Evolutionary conservation across 2,888 invertebrate genomes (phyloP).

Genomic region (Toxonevra muliebris): DNA sequence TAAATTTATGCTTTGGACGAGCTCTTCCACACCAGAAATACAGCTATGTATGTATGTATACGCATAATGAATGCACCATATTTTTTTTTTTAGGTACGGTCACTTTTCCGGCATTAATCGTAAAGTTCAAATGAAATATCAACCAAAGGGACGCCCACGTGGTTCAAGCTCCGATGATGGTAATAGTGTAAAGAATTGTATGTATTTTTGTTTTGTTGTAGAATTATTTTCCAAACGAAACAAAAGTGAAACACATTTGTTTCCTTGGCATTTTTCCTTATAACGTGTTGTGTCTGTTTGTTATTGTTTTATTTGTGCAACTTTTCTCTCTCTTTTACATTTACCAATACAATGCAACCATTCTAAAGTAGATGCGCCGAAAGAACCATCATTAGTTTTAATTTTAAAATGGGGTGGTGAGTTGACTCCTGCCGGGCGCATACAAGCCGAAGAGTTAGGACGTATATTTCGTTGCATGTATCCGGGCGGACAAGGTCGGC

Average conservation of each 20-base stretch:
- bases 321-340: conserved; percentile 4
- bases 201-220: conserved; percentile 37
- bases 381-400: conserved; percentile 93
- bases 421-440: conserved; percentile 95
- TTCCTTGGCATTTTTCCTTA: background rate
- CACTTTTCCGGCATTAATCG: conserved; percentile 99
- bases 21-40: background rate
- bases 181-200: conserved; percentile 64
- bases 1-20: background rate
- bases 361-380: conserved; percentile 74
- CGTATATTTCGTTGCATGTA: conserved; percentile 99
- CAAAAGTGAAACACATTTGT: no score
- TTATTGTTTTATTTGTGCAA: conserved; percentile 8
- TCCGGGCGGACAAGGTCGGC: conserved; percentile 95
- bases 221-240: no score
- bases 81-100: conserved; percentile 79
- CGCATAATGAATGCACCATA: background rate
- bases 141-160: conserved; percentile 91
- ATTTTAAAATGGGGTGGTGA: conserved; percentile 99
- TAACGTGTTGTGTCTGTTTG: background rate
- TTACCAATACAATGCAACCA: background rate
- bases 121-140: conserved; percentile 99
- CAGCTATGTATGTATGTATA: background rate
- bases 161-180: conserved; percentile 95
- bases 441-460: conserved; percentile 97